Percentiles rank a stretch among this genome's conserved stretches.
Conservation (phyloP, 2,113 vertebrate species). For the Gallinago paraguaiae region DNA sequence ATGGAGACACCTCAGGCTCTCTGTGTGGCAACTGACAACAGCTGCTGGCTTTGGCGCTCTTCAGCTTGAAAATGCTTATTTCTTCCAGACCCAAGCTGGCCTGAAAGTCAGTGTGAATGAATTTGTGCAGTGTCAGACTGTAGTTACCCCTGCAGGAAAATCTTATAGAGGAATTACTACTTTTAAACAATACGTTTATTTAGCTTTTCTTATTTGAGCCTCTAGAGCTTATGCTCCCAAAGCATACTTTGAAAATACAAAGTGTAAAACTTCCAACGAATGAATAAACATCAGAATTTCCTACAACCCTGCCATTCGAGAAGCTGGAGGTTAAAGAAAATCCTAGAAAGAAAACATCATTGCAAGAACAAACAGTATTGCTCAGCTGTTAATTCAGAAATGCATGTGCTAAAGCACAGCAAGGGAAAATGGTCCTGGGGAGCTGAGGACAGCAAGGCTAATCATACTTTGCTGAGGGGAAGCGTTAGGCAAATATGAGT, state of each 20-base stretch:
- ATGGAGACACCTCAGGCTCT: not conserved
- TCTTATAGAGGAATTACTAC: not conserved
- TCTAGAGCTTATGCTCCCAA: not conserved
- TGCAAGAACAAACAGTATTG: not conserved
- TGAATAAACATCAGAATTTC: not conserved
- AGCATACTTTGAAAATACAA: not conserved
- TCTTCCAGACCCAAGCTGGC: not conserved
- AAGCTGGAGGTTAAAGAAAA: not conserved
- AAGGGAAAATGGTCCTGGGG: not conserved
- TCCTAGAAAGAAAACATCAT: accelerated
- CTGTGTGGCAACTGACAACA: not conserved
- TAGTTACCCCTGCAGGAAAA: not conserved
- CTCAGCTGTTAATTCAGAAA: not conserved
- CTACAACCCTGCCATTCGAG: not conserved
- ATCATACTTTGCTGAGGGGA: not conserved
- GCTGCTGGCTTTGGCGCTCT: not conserved
- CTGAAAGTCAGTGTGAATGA: not conserved
- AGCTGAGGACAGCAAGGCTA: not conserved
- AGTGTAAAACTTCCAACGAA: not conserved
- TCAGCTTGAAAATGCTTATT: not conserved
- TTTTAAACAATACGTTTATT: not conserved
- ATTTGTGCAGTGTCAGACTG: not conserved
- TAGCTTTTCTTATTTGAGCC: not conserved
- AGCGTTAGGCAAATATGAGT: not conserved
- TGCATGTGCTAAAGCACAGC: not conserved